A percentile compares a stretch with the other conserved stretches of the same genome.
These are phyloP conservation scores for Mamestra brassicae DNA, from an alignment of 2,888 invertebrate species.

Conservation along the genomic window DNA sequence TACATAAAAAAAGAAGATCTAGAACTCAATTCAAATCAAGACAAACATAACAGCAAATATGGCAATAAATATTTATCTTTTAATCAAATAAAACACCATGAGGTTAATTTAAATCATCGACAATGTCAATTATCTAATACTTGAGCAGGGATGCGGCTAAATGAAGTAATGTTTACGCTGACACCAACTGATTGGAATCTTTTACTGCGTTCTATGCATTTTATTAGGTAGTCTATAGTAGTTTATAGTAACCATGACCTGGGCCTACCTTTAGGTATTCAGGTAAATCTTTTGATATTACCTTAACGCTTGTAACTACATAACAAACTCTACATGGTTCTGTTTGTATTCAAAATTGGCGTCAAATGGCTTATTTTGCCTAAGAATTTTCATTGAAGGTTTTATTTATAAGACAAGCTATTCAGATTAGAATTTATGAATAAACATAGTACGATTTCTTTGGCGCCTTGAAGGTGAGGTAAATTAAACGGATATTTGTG, in stretches of 20 bases:
- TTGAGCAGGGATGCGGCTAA: slow-evolving; percentile 17
- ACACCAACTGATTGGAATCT: slow-evolving; percentile 30
- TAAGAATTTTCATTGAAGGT: slow-evolving; percentile 52
- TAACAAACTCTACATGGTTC: slow-evolving; percentile 32
- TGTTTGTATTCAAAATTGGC: slow-evolving; percentile 51
- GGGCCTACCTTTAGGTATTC: slow-evolving; percentile 37
- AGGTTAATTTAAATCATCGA: slow-evolving; percentile 24
- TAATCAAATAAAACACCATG: slow-evolving; percentile 21
- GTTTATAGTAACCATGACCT: slow-evolving; percentile 59
- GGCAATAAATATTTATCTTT: slow-evolving; percentile 35
- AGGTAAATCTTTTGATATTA: slow-evolving; percentile 45
- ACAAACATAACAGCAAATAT: slow-evolving; percentile 24
- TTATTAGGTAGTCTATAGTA: slow-evolving; percentile 34
- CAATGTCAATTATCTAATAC: slow-evolving; percentile 28
- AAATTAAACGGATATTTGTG: slow-evolving; percentile 8
- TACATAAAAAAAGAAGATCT: slow-evolving; percentile 3
- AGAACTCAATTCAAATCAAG: slow-evolving; percentile 10
- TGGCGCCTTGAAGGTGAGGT: slow-evolving; percentile 34
- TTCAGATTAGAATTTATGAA: slow-evolving; percentile 60
- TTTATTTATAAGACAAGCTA: slow-evolving; percentile 43
- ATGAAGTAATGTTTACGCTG: slow-evolving; percentile 45
- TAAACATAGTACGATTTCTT: slow-evolving; percentile 43
- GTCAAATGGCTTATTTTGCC: slow-evolving; percentile 50
- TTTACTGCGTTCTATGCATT: slow-evolving; percentile 34
- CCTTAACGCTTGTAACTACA: slow-evolving; percentile 37